A percentile compares a stretch with the other conserved stretches of the same genome.
Evolutionary conservation across 2,888 invertebrate species (phyloP).

Genomic region (Schizaphis graminum): DNA sequence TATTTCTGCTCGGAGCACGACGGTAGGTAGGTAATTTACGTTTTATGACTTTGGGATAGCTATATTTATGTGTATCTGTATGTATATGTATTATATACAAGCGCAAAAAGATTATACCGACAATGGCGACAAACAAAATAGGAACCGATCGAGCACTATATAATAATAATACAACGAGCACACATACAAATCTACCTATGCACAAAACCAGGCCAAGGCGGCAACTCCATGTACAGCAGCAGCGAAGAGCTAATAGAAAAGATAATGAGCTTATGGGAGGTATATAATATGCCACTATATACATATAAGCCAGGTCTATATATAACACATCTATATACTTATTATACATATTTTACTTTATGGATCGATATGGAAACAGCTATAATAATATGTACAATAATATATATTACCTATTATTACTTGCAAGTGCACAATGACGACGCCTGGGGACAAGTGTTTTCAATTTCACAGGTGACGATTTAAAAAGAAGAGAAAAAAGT

Average conservation of each 20-base stretch:
- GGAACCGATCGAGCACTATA: slow-evolving; percentile 25
- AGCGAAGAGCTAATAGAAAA: slow-evolving; percentile 37
- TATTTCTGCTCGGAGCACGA: background rate
- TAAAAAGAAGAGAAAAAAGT: background rate
- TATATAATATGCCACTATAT: background rate
- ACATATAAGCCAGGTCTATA: background rate
- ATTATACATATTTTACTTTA: no score
- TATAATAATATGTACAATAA: background rate
- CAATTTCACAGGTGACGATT: slow-evolving; percentile 40
- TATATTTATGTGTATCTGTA: background rate
- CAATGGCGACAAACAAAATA: slow-evolving; percentile 16
- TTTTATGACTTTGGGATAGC: background rate
- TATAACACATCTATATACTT: background rate
- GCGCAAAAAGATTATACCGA: background rate
- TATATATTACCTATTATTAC: background rate
- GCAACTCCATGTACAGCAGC: slow-evolving; percentile 45
- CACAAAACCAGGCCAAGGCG: slow-evolving; percentile 53
- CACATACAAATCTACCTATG: slow-evolving; percentile 9
- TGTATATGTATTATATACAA: background rate
- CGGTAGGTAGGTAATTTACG: background rate
- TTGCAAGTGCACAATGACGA: background rate
- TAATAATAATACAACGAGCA: background rate
- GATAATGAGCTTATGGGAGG: slow-evolving; percentile 35
- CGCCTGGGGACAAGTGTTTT: slow-evolving; percentile 8
- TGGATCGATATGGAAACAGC: slow-evolving; percentile 25